These are phyloP conservation scores for Saturnia pavonia DNA, from an alignment of 2,888 invertebrate genomes.

Conservation along the genomic window DNA sequence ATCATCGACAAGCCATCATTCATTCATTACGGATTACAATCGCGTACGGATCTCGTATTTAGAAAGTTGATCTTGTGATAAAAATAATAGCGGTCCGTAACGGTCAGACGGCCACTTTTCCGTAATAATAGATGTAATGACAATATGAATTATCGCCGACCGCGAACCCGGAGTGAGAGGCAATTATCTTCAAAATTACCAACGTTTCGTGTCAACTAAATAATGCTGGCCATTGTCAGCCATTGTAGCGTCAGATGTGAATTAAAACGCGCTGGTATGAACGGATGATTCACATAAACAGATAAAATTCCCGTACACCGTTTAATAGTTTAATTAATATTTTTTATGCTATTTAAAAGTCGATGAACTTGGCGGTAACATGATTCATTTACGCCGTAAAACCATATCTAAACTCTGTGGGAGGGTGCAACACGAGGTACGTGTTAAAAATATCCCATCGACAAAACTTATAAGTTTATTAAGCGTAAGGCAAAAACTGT, in stretches of 20 bases:
- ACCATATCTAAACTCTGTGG: background rate
- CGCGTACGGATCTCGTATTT: constrained; percentile 49
- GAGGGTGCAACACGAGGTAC: background rate
- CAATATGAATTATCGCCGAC: constrained; percentile 40
- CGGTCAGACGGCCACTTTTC: constrained; percentile 42
- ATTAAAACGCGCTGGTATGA: background rate
- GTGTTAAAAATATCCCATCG: background rate
- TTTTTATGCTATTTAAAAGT: constrained; percentile 19
- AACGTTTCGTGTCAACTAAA: constrained; percentile 34
- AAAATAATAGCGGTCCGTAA: constrained; percentile 32
- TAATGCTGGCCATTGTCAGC: constrained; percentile 20
- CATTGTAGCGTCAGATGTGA: constrained; percentile 3
- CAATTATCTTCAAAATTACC: constrained; percentile 37
- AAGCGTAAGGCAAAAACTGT: background rate
- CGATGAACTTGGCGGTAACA: constrained; percentile 24
- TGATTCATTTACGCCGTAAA: constrained; percentile 12
- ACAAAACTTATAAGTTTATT: background rate
- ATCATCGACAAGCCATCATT: constrained; percentile 29
- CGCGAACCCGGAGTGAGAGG: constrained; percentile 30
- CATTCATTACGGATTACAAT: constrained; percentile 43
- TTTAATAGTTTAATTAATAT: constrained; percentile 25
- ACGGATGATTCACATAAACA: constrained; percentile 19
- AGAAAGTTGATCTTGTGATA: constrained; percentile 43
- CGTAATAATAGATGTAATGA: constrained; percentile 40
- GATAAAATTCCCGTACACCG: constrained; percentile 16